Evolutionary conservation across 2,888 invertebrate species (phyloP).

Genomic region (Folsomia candida): DNA sequence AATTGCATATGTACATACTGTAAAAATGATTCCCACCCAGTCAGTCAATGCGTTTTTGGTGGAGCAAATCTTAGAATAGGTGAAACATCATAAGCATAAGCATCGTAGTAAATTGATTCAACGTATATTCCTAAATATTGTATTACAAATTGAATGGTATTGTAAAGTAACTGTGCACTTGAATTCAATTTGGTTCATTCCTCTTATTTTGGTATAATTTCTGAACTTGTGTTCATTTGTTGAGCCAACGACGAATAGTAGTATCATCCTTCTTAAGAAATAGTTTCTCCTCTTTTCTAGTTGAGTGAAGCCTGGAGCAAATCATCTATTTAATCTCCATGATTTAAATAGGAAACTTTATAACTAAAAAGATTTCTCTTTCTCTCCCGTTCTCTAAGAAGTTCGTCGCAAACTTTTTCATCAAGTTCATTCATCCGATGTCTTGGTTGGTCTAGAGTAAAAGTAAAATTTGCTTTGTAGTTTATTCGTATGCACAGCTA

Average conservation of each 20-base stretch:
- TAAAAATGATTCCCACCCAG: not conserved
- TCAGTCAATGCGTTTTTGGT: not conserved
- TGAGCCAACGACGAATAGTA: not conserved
- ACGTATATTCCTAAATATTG: not conserved
- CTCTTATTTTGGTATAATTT: not conserved
- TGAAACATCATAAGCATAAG: no score
- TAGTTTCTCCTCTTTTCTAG: not conserved
- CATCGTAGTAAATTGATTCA: not conserved
- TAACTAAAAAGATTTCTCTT: not conserved
- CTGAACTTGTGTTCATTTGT: not conserved
- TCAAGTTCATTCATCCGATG: conserved; percentile 24
- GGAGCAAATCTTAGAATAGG: no score
- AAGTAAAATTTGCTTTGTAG: not conserved
- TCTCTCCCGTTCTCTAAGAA: not conserved
- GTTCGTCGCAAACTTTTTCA: conserved; percentile 19
- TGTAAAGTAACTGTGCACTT: not conserved
- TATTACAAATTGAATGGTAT: not conserved
- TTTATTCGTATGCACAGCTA: not conserved
- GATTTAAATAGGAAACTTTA: conserved; percentile 17
- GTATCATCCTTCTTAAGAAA: not conserved
- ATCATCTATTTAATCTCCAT: conserved; percentile 15
- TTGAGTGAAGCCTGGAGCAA: conserved; percentile 7
- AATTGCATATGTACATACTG: not conserved
- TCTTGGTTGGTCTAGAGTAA: not conserved
- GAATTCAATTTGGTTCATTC: no score